These are phyloP conservation scores for Dinomys branickii DNA, from an alignment of 2,113 vertebrate species.

Conservation along the genomic window DNA sequence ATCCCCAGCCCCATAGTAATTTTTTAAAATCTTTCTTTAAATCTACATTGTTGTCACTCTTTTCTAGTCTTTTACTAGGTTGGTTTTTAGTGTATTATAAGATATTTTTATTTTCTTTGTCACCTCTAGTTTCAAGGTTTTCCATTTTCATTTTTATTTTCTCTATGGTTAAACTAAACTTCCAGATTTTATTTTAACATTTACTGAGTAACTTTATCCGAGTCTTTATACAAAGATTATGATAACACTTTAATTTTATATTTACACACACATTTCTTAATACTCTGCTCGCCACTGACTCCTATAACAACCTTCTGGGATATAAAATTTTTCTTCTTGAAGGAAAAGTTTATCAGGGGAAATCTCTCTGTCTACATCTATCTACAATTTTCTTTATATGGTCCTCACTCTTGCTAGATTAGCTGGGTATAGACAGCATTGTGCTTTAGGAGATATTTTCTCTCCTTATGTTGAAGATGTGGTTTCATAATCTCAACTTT, in stretches of 20 bases:
- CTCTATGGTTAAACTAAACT: not conserved
- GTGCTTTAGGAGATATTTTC: not conserved
- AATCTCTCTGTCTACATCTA: not conserved
- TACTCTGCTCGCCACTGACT: not conserved
- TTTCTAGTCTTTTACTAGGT: not conserved
- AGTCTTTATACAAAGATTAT: not conserved
- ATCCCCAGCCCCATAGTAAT: too few relatives aligned
- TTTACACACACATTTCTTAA: not conserved
- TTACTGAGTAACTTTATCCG: not conserved
- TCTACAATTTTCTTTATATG: not conserved
- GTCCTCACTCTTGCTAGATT: not conserved
- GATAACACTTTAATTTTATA: not conserved
- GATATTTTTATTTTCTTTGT: not conserved
- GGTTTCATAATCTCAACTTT: not conserved
- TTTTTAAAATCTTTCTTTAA: not conserved
- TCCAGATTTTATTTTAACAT: not conserved
- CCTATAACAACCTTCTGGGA: not conserved
- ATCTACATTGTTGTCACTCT: not conserved
- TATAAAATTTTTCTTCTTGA: not conserved
- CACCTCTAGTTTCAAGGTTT: not conserved
- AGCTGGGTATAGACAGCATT: not conserved
- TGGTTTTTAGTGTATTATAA: not conserved
- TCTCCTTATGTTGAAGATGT: not conserved
- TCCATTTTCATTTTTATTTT: not conserved
- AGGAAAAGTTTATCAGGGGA: not conserved